A percentile compares a stretch with the other conserved stretches of the same genome.
These are phyloP conservation scores for Limnephilus auricula DNA, from an alignment of 2,888 invertebrate genomes.

Conservation along the genomic window DNA sequence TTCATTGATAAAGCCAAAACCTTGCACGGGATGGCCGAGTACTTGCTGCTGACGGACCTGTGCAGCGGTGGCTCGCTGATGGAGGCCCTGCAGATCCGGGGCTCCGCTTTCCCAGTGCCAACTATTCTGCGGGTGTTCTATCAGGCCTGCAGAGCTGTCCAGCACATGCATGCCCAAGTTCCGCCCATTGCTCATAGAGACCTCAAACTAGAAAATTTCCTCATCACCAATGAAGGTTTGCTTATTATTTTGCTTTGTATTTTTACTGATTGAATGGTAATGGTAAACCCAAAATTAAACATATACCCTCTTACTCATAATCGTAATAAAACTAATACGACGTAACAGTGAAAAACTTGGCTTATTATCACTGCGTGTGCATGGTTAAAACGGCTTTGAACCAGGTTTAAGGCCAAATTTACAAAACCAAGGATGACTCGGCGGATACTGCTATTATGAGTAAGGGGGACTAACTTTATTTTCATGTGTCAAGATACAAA, in stretches of 20 bases:
- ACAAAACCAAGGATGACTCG: no score
- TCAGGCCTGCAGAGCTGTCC: constrained; percentile 92
- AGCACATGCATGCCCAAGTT: constrained; percentile 94
- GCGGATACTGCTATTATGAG: no score
- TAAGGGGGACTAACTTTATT: no score
- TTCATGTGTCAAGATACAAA: not conserved
- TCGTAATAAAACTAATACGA: no score
- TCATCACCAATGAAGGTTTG: constrained; percentile 89
- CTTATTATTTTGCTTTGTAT: not conserved
- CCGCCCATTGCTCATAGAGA: constrained; percentile 97
- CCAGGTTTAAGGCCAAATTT: no score
- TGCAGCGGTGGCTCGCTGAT: constrained; percentile 91
- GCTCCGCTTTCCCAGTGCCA: constrained; percentile 80
- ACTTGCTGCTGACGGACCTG: constrained; percentile 93
- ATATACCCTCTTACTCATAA: not conserved
- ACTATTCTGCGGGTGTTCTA: constrained; percentile 91
- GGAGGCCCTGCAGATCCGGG: constrained; percentile 80
- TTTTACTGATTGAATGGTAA: not conserved
- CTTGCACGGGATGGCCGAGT: constrained; percentile 91
- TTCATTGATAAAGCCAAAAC: constrained; percentile 89
- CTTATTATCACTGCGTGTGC: no score
- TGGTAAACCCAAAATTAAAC: not conserved
- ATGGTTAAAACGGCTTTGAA: no score
- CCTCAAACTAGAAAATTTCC: constrained; percentile 96
- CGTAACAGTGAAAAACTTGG: no score